phyloP scores from a whole-genome alignment of 2,888 invertebrate genomes.

The Lepidochrysops patricia region DNA sequence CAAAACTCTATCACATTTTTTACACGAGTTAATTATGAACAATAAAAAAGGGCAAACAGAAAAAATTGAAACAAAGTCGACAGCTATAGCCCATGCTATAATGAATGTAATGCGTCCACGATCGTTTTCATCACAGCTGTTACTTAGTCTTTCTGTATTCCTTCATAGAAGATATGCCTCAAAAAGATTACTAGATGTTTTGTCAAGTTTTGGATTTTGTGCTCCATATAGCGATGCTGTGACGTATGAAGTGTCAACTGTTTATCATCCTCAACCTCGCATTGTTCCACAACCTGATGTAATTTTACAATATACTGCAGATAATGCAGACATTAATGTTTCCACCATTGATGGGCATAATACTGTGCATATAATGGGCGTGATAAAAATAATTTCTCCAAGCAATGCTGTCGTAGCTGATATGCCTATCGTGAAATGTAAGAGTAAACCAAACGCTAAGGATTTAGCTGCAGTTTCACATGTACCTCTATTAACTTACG shows the following conservation, averaged over 20 bases:
- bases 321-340: constrained; percentile 26
- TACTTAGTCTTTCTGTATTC: constrained; percentile 32
- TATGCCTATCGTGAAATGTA: too few species aligned
- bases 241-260: constrained; percentile 33
- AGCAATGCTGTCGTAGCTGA: too few species aligned
- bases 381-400: too few species aligned
- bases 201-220: constrained; percentile 34
- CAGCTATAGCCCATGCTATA: constrained; percentile 35
- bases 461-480: too few species aligned
- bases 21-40: constrained; percentile 33
- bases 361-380: too few species aligned
- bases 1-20: constrained; percentile 36
- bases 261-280: constrained; percentile 35
- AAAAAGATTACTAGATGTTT: constrained; percentile 34
- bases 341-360: too few species aligned
- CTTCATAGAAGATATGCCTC: constrained; percentile 36
- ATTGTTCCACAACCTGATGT: constrained; percentile 35
- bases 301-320: constrained; percentile 33
- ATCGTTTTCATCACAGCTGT: constrained; percentile 32
- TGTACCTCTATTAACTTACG: too few species aligned
- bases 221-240: constrained; percentile 35
- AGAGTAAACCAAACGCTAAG: too few species aligned
- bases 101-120: constrained; percentile 29
- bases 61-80: constrained; percentile 37
- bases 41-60: constrained; percentile 28